These are phyloP conservation scores for Stomatorhinus ivindoensis DNA, from an alignment of 2,113 vertebrate genomes.

Conservation along the genomic window DNA sequence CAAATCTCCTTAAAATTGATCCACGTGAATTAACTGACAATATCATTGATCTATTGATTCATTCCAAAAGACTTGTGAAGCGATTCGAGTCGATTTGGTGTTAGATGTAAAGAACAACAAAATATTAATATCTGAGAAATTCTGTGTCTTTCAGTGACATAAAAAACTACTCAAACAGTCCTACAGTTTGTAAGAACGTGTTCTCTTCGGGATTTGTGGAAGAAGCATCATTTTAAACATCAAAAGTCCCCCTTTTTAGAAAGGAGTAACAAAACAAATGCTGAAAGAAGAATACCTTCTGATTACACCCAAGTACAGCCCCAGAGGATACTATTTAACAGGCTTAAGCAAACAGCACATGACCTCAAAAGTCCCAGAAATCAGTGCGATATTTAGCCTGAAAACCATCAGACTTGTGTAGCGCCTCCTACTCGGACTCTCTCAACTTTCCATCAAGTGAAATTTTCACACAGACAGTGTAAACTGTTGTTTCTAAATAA, in stretches of 20 bases:
- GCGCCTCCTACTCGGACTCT: conserved; percentile 24
- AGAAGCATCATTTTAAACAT: background rate
- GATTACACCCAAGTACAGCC: background rate
- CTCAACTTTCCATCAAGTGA: conserved; percentile 40
- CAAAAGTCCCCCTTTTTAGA: background rate
- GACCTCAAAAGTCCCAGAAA: background rate
- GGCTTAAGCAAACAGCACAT: background rate
- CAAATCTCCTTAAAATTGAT: background rate
- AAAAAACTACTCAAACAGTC: background rate
- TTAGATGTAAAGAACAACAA: background rate
- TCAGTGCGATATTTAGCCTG: background rate
- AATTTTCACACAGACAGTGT: conserved; percentile 25
- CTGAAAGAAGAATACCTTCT: background rate
- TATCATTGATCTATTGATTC: background rate
- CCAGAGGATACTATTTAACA: background rate
- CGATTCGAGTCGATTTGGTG: background rate
- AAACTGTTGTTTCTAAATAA: conserved; percentile 26
- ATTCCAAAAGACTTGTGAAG: background rate
- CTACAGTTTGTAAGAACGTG: background rate
- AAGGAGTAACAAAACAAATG: background rate
- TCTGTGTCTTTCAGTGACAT: background rate
- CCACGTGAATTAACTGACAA: background rate
- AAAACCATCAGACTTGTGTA: background rate
- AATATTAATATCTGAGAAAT: background rate
- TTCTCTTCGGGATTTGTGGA: background rate